Evolutionary conservation across 2,113 vertebrate species (phyloP).

Genomic region (Scomber japonicus): DNA sequence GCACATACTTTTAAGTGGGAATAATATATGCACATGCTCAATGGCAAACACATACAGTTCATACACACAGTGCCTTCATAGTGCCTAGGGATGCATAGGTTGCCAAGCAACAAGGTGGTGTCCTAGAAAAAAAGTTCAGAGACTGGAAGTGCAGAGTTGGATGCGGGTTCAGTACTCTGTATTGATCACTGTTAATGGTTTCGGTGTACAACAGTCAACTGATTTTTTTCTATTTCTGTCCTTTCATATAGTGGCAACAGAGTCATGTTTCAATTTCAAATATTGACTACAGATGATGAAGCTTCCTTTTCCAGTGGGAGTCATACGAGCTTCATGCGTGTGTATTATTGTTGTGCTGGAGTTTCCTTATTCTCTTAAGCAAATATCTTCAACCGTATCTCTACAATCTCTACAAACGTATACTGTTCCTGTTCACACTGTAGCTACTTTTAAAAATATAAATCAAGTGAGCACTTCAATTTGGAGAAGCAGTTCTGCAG

Average conservation of each 20-base stretch:
- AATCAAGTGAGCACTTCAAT: neutral
- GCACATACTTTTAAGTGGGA: constrained; percentile 45
- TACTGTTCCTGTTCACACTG: neutral
- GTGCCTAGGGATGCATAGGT: constrained; percentile 77
- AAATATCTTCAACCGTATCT: neutral
- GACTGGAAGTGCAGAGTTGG: constrained; percentile 50
- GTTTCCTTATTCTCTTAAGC: neutral
- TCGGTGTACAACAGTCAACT: constrained; percentile 15
- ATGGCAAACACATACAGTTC: neutral
- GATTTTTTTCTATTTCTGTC: constrained; percentile 17
- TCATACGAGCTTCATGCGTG: constrained; percentile 18
- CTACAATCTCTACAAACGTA: neutral
- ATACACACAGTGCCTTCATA: constrained; percentile 24
- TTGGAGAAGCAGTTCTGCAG: constrained; percentile 5
- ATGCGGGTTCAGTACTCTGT: constrained; percentile 31
- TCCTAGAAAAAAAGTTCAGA: constrained; percentile 78
- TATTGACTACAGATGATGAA: constrained; percentile 25
- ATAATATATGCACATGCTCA: constrained; percentile 58
- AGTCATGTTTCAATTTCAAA: constrained; percentile 57
- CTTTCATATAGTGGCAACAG: constrained; percentile 16
- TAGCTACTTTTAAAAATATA: neutral
- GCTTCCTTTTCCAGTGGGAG: constrained; percentile 20
- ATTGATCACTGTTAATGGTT: constrained; percentile 63
- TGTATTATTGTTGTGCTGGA: neutral
- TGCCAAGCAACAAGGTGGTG: constrained; percentile 84